Base-by-base conservation (phyloP, 30 jellyfish, hydroid and myxozoan genomes). In the Aurelia aurita region DNA sequence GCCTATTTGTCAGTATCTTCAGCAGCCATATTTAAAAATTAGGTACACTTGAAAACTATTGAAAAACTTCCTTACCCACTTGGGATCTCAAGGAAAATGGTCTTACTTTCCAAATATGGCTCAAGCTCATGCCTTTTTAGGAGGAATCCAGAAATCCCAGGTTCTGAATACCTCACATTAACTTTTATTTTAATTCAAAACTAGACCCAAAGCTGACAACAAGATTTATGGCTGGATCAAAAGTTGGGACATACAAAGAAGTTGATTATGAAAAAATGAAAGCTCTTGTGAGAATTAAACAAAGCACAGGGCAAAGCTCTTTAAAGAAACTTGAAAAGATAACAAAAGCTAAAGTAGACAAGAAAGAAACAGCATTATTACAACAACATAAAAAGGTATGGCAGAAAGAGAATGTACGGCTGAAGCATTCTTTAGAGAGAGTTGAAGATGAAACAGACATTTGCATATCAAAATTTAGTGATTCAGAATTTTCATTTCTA, bases 301-400 rank as follows among this genome's bases (percentile, higher is more conserved):
- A 85, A 69, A 62, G 97, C 67, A 71, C 89, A 60, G 98, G 96
- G 18, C 63, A 85, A 13, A 77, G 90, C 15, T 75, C 93, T 23
- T 86, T 91, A 23, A 87, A 78, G 58, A 86, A 83, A 62, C 68
- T 91, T 23, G 90, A 91, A 28, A 79, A 72, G 27, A 25, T 91
- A 70, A 58, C 79, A n/a, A 53, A 84, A 70, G 66, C 84, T 16
- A 69, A 61, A 43, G 72, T 28, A 39, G 72, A 85, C 32, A 86
- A 69, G 19, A 85, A 80, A 28, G 98, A 91, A 45, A 34, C 69
- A 12, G 72, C 80, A 7, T 75, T 85, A 44, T 23, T 91, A 25
- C 94, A 75, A 47, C 89, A 91, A 47, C 98, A 91, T 63, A 79
- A 75, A 47, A 74, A 70, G 5, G 76, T 85, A 13, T 91, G 98